Evolutionary conservation across 2,888 invertebrate species (phyloP).

Genomic region (Ectobius pallidus): DNA sequence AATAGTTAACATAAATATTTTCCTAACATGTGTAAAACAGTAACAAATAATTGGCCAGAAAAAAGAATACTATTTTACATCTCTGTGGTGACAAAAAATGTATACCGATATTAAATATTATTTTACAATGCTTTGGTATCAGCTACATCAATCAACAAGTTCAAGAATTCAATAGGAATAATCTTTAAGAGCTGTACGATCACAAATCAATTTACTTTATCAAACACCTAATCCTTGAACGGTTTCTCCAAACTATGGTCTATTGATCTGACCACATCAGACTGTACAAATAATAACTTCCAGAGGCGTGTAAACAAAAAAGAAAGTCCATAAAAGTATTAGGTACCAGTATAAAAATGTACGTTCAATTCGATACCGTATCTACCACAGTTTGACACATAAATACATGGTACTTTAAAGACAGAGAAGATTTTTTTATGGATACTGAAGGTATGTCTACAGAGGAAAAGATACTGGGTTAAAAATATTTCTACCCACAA

Average conservation of each 20-base stretch:
- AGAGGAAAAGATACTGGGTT: conserved; percentile 13
- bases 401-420: conserved; percentile 27
- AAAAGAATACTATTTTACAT: not conserved
- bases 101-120: conserved; percentile 1
- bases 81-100: not conserved
- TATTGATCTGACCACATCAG: not conserved
- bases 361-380: not conserved
- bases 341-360: too few relatives aligned
- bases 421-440: conserved; percentile 15
- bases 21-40: not conserved
- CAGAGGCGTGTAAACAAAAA: not conserved
- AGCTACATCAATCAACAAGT: conserved; percentile 56
- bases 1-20: too few relatives aligned
- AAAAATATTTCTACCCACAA: conserved; percentile 7
- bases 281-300: not conserved
- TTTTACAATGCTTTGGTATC: conserved; percentile 59
- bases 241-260: too few relatives aligned
- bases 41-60: not conserved
- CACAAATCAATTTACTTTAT: conserved; percentile 21
- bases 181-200: conserved; percentile 8
- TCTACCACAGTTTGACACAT: conserved; percentile 25
- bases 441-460: not conserved
- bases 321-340: not conserved
- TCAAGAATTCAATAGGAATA: conserved; percentile 20
- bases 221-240: conserved; percentile 7